phyloP scores from a whole-genome alignment of 2,113 vertebrate species.

The Xenus cinereus region DNA sequence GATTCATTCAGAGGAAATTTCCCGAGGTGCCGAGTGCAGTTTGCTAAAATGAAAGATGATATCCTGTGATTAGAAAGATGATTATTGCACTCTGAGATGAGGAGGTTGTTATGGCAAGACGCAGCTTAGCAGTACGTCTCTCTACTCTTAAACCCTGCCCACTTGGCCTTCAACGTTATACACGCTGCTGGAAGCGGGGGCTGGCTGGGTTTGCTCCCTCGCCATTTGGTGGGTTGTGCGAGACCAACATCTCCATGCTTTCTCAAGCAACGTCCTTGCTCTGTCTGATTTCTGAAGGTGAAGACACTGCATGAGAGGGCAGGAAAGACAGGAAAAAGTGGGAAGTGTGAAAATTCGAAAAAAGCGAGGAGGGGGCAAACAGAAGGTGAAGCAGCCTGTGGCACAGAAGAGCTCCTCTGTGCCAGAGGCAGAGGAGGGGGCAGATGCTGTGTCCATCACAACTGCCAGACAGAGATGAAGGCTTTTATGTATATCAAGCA shows the following conservation, averaged over 20 bases:
- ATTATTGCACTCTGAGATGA: not conserved
- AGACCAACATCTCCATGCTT: not conserved
- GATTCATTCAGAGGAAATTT: conserved; percentile 11
- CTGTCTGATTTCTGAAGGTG: not conserved
- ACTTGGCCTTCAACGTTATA: not conserved
- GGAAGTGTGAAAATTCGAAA: not conserved
- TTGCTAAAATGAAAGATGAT: conserved; percentile 33
- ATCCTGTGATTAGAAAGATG: not conserved
- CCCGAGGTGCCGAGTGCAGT: not conserved
- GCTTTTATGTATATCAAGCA: not conserved
- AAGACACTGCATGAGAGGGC: not conserved
- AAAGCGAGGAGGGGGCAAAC: not conserved
- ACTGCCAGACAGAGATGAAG: not conserved
- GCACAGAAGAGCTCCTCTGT: not conserved
- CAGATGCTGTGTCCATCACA: not conserved
- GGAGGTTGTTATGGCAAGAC: not conserved
- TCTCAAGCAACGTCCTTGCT: not conserved
- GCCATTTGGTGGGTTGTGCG: fast-evolving
- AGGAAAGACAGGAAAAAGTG: not conserved
- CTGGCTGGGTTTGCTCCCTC: not conserved
- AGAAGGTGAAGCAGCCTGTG: not conserved
- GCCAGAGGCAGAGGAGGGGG: not conserved
- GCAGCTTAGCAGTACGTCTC: not conserved
- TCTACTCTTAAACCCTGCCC: not conserved
- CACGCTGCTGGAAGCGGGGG: not conserved